Conservation (phyloP, 2,113 vertebrate genomes). For the Pantherophis guttatus region DNA sequence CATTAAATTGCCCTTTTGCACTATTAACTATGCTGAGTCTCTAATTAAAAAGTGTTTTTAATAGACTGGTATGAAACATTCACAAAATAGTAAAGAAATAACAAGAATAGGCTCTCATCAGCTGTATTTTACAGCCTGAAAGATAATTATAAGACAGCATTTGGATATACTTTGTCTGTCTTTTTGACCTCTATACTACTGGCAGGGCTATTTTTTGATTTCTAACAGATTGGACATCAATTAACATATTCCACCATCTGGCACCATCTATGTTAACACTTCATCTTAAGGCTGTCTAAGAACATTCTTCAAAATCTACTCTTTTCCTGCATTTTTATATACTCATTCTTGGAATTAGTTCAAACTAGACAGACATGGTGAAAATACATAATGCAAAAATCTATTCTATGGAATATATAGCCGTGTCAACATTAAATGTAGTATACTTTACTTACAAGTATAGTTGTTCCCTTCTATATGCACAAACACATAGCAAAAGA, state of each 20-base stretch:
- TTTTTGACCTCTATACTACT: neutral
- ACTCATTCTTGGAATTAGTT: neutral
- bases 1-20: neutral
- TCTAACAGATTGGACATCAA: neutral
- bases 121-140: neutral
- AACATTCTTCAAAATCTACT: neutral
- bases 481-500: neutral
- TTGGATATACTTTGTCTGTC: neutral
- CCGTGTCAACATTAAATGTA: neutral
- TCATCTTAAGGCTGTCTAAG: neutral
- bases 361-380: neutral
- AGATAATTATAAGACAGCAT: neutral
- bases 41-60: neutral
- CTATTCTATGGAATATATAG: neutral
- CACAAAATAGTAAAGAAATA: neutral
- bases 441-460: neutral
- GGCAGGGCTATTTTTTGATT: neutral
- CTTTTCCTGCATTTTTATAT: neutral
- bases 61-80: neutral
- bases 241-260: neutral
- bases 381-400: neutral
- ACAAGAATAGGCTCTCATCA: slow-evolving; percentile 6
- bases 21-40: neutral
- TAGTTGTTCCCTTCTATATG: neutral
- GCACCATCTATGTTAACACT: neutral